Conservation (phyloP, 1,140 invertebrate species). For the Hyposmocoma kahamanoa region DNA sequence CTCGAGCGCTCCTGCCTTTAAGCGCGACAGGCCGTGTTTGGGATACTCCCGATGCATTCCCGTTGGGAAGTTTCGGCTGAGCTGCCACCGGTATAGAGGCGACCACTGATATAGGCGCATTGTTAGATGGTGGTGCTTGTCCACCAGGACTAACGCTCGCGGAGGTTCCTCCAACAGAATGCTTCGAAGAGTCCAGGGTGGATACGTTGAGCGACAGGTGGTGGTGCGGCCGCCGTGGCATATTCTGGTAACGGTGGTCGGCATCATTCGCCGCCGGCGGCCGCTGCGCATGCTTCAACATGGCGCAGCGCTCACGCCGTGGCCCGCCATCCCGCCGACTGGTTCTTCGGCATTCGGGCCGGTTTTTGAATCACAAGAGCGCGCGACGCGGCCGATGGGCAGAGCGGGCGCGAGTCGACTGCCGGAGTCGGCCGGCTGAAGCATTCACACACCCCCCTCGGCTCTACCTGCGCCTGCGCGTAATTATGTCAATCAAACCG, state of each 20-base stretch:
- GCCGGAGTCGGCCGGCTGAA: constrained; percentile 2
- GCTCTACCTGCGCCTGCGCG: constrained; percentile 38
- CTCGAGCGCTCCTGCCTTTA: constrained; percentile 68
- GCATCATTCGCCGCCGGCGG: constrained; percentile 63
- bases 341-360: constrained; percentile 50
- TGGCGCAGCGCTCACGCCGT: constrained; percentile 53
- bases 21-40: constrained; percentile 32
- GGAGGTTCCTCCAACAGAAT: constrained; percentile 80
- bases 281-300: constrained; percentile 72
- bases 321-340: constrained; percentile 55
- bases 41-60: constrained; percentile 73
- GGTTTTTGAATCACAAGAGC: constrained; percentile 19
- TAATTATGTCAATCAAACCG: constrained; percentile 54
- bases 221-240: constrained; percentile 70
- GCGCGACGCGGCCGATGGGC: constrained; percentile 33
- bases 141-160: constrained; percentile 71
- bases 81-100: constrained; percentile 42
- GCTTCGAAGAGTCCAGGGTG: constrained; percentile 80
- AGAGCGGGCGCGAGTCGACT: constrained; percentile 49
- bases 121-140: constrained; percentile 35
- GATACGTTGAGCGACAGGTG: constrained; percentile 80
- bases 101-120: constrained; percentile 37
- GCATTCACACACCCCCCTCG: constrained; percentile 19
- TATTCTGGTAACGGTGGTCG: constrained; percentile 70
- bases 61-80: constrained; percentile 54